Evolutionary conservation across 2,797 vertebrate genomes (phyloP).

Genomic region (Taeniopygia guttata): DNA sequence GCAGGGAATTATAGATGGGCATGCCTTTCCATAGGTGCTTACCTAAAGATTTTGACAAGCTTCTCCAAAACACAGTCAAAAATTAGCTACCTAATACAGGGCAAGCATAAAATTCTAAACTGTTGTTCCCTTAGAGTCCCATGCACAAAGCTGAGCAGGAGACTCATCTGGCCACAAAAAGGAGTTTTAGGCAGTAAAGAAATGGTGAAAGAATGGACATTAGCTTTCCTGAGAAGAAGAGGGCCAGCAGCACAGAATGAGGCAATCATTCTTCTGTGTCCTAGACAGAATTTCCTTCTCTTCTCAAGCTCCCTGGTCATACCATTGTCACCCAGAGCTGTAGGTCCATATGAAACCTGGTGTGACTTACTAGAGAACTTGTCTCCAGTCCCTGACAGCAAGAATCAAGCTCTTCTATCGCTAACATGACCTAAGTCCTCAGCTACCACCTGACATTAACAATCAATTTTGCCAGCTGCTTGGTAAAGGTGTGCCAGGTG

Average conservation of each 20-base stretch:
- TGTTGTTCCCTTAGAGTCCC: background rate
- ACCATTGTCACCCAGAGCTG: background rate
- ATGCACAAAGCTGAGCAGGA: background rate
- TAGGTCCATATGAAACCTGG: background rate
- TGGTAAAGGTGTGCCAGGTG: background rate
- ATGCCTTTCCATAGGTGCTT: background rate
- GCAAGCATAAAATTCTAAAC: background rate
- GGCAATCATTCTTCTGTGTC: background rate
- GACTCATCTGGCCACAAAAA: background rate
- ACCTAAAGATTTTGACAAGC: background rate
- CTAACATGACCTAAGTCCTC: background rate
- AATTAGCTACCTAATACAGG: background rate
- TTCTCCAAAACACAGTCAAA: background rate
- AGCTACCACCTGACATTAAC: background rate
- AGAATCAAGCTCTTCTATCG: background rate
- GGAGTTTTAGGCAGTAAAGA: background rate
- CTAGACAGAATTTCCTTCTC: background rate
- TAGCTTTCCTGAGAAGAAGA: background rate
- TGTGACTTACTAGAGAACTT: background rate
- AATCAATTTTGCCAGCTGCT: background rate
- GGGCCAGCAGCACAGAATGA: background rate
- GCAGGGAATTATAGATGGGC: background rate
- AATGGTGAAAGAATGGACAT: background rate
- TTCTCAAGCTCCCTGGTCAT: background rate
- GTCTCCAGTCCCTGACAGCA: background rate